A percentile compares a stretch with the other conserved stretches of the same genome.
Evolutionary conservation across 2,113 vertebrate genomes (phyloP).

Genomic region (Gallinago media): DNA sequence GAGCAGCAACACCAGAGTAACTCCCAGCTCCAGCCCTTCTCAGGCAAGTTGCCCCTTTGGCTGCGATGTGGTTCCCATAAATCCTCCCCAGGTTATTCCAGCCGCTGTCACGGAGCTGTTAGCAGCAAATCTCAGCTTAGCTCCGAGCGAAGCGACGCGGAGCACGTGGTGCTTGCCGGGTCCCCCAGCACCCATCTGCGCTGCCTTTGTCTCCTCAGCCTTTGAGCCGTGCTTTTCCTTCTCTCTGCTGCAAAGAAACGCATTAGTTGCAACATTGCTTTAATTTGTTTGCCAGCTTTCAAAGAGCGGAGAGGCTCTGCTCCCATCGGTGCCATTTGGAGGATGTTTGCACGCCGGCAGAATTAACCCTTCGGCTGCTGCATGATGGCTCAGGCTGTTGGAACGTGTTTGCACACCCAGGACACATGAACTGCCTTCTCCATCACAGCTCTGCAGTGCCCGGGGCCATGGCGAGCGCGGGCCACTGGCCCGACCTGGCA

Average conservation of each 20-base stretch:
- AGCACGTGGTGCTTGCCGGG: not conserved
- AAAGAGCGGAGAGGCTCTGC: not conserved
- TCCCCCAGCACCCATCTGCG: constrained; percentile 54
- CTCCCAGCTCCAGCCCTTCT: not conserved
- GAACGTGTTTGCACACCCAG: rapidly evolving
- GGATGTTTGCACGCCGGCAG: not conserved
- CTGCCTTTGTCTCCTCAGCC: constrained; percentile 57
- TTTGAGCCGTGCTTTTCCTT: not conserved
- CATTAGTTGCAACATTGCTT: constrained; percentile 26
- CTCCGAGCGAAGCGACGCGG: not conserved
- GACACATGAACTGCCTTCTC: not conserved
- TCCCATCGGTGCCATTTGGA: constrained; percentile 37
- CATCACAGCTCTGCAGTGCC: not conserved
- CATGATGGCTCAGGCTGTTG: rapidly evolving
- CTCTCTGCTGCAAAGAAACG: constrained; percentile 38
- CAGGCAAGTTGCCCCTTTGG: not conserved
- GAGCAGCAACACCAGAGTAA: rapidly evolving
- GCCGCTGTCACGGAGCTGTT: not conserved
- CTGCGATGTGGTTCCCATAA: not conserved
- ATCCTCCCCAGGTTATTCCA: constrained; percentile 10
- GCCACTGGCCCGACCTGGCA: not conserved
- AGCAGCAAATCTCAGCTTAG: constrained; percentile 12
- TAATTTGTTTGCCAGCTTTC: constrained; percentile 57
- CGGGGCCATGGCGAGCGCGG: rapidly evolving
- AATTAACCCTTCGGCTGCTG: not conserved